A percentile compares a stretch with the other conserved stretches of the same genome.
phyloP scores from a whole-genome alignment of 64 coral and sea anemone genomes.

The Stylophora pistillata region DNA sequence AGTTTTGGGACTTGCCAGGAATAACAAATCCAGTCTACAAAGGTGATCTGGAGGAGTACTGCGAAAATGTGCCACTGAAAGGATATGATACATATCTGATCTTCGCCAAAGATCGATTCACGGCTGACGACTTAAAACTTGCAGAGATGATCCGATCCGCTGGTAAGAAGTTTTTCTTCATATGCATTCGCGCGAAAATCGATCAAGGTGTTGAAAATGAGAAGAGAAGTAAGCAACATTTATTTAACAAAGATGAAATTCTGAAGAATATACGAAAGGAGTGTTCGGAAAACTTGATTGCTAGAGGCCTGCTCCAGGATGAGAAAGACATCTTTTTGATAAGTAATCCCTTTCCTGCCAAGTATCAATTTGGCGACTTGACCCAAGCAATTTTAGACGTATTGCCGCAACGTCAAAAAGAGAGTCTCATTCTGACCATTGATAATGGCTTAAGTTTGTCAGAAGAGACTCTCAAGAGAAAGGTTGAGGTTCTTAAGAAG shows the following conservation, averaged over 20 bases:
- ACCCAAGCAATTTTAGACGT: too few species aligned
- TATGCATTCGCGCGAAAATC: slow-evolving; percentile 27
- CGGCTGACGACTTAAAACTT: not conserved
- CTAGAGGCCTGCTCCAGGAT: not conserved
- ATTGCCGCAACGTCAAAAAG: too few species aligned
- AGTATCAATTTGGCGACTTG: not conserved
- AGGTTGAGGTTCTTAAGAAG: too few species aligned
- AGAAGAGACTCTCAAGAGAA: too few species aligned
- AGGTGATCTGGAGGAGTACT: not conserved
- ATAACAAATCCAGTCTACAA: not conserved
- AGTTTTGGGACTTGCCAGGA: not conserved
- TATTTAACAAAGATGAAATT: not conserved
- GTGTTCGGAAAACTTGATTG: not conserved
- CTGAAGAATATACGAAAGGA: not conserved
- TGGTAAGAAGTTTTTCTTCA: slow-evolving; percentile 19
- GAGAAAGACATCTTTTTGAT: slow-evolving; percentile 1
- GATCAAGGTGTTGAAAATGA: not conserved
- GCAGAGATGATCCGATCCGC: not conserved
- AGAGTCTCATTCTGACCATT: too few species aligned
- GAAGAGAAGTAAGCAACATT: not conserved
- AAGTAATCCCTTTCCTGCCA: not conserved
- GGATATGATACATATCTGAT: slow-evolving; percentile 12
- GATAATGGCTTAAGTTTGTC: too few species aligned
- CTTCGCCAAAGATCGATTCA: not conserved
- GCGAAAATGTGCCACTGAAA: not conserved